These are phyloP conservation scores for Leptinotarsa defecta DNA, from an alignment of 1,140 invertebrate species.

Conservation along the genomic window DNA sequence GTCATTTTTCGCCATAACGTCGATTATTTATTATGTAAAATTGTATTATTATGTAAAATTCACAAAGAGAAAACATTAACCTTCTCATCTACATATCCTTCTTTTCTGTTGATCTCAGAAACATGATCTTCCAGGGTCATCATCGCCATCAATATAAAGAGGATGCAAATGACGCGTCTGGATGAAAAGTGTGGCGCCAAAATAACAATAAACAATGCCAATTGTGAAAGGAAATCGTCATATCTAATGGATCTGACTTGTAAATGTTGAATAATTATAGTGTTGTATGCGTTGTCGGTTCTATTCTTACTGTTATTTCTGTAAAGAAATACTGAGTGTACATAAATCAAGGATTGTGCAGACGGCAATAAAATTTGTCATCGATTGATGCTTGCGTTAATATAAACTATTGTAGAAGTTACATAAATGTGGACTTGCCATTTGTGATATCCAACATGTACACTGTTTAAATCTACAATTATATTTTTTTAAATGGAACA, in stretches of 20 bases:
- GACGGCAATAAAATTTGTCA: too few species aligned
- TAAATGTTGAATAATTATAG: slow-evolving; percentile 3
- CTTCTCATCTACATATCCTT: too few species aligned
- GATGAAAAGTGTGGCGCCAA: slow-evolving; percentile 28
- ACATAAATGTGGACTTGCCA: too few species aligned
- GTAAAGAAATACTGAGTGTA: not conserved
- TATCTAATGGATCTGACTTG: slow-evolving; percentile 10
- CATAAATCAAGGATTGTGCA: not conserved
- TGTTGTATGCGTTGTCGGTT: not conserved
- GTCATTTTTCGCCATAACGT: too few species aligned
- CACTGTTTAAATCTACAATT: too few species aligned
- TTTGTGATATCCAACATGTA: too few species aligned
- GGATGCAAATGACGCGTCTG: slow-evolving; percentile 13
- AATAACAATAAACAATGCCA: slow-evolving; percentile 37
- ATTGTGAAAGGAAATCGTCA: slow-evolving; percentile 12
- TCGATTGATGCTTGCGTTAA: too few species aligned
- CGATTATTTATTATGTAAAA: too few species aligned
- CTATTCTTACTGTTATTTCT: not conserved
- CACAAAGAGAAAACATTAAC: too few species aligned
- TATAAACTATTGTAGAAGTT: too few species aligned
- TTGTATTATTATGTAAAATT: too few species aligned
- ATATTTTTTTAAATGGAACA: too few species aligned
- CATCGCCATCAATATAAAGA: not conserved
- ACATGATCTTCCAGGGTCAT: not conserved
- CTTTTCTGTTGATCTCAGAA: not conserved